Percentiles rank a stretch among this genome's conserved stretches.
These are phyloP conservation scores for Crocuta crocuta DNA, from an alignment of 2,113 vertebrate genomes.

Conservation along the genomic window DNA sequence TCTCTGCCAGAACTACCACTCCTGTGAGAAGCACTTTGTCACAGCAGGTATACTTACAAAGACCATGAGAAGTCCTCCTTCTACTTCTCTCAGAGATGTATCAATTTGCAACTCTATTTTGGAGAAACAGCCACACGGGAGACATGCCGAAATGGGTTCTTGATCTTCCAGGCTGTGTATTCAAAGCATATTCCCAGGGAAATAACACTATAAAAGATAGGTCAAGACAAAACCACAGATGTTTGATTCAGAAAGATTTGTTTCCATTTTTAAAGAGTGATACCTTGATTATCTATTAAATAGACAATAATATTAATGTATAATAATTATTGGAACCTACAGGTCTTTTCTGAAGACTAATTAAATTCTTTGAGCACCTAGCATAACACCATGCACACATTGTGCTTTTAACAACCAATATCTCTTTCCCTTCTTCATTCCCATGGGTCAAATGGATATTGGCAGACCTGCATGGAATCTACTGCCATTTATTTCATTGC, in stretches of 20 bases:
- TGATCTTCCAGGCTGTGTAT: neutral
- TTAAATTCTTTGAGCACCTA: neutral
- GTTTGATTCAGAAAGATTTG: neutral
- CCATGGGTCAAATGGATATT: neutral
- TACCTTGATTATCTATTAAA: neutral
- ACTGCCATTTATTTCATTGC: neutral
- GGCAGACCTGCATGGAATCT: neutral
- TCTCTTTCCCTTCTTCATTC: neutral
- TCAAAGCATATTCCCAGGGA: neutral
- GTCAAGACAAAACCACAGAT: neutral
- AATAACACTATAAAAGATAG: neutral
- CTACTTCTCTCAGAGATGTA: neutral
- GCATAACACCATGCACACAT: neutral
- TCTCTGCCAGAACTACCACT: too few relatives aligned
- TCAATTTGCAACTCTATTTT: neutral
- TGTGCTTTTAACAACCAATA: neutral
- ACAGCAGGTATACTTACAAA: fast-evolving
- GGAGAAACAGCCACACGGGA: neutral
- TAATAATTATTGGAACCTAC: neutral
- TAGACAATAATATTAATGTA: neutral
- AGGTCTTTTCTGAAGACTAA: neutral
- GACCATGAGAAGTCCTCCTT: neutral
- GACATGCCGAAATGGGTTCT: neutral
- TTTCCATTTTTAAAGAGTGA: neutral
- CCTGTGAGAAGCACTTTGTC: neutral